These are phyloP conservation scores for Panzeria rudis DNA, from an alignment of 2,888 invertebrate species.

Conservation along the genomic window DNA sequence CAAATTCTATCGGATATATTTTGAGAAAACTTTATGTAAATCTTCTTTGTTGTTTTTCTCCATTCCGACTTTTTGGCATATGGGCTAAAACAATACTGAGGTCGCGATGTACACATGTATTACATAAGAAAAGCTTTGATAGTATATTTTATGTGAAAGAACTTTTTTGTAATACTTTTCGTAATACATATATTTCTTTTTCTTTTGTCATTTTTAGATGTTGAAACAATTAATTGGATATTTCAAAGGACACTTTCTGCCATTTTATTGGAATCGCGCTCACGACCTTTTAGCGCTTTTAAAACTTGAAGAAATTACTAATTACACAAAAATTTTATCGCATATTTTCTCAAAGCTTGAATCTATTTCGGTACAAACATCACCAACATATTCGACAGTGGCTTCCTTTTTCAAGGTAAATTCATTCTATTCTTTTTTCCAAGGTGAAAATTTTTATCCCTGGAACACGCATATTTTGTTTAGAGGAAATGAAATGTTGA, in stretches of 20 bases:
- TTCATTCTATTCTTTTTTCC: too few species aligned
- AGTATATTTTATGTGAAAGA: too few species aligned
- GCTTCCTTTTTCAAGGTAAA: not conserved
- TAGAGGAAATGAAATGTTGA: too few species aligned
- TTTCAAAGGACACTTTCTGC: not conserved
- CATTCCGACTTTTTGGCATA: too few species aligned
- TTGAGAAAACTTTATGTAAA: too few species aligned
- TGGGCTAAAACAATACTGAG: too few species aligned
- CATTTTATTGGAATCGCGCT: not conserved
- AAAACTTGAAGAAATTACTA: not conserved
- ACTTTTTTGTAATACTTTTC: not conserved
- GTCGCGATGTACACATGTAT: too few species aligned
- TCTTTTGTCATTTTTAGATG: not conserved
- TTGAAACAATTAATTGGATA: not conserved
- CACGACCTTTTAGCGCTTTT: not conserved
- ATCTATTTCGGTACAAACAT: not conserved
- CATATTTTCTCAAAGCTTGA: not conserved
- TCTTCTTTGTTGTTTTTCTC: too few species aligned
- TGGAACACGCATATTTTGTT: too few species aligned
- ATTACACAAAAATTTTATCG: not conserved
- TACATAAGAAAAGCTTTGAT: too few species aligned
- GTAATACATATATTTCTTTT: not conserved
- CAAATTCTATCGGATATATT: too few species aligned
- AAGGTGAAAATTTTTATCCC: too few species aligned
- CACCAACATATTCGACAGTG: not conserved